Base-by-base conservation (phyloP, 2,888 invertebrate genomes). In the Drosophila flavopinicola region DNA sequence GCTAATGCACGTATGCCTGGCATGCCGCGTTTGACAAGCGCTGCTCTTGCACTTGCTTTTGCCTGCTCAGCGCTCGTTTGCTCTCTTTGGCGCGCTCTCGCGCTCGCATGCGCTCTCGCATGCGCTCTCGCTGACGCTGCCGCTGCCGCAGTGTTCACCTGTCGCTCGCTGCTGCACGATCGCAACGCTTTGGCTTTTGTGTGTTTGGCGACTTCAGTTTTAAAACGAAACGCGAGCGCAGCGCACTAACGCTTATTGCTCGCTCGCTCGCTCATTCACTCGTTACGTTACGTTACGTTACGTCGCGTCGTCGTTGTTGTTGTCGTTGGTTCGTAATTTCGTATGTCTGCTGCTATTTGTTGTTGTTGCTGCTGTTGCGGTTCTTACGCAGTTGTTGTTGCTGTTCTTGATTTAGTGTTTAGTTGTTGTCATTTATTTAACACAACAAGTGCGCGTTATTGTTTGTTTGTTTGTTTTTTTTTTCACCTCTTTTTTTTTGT, bases 171-270 rank as follows among this genome's bases (percentile, higher is more conserved):
- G 58, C 65, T 61, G 58, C 65, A 52, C 68, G 48, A 63, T 58
- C 37, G 53, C 37, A 39, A 24, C 17, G 24, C 9, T 23, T 51
- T 60, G 54, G 38, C 24, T 42, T 45, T 59, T 35, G 42, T 35
- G 25, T 25, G 29, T 35, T 15, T 17, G n/a, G 20, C 23, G 64
- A 53, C 51, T 69, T 75, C 51, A 75, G 76, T 75, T 73, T 63
- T 59, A 64, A 71, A 77, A 59, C 77, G 74, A 77, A 74, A 59
- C 74, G 75, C 78, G 71, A 61, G 71, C 72, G 73, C 64, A 64
- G 73, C 64, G 71, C 58, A 72, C 57, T 58, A 37, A 37, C 64
- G 67, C 57, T 37, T 25, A 61, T 52, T 64, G 63, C 42, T 66
- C 47, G 74, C 65, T 74, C 56, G 68, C 35, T 68, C 57, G 48